Conservation (phyloP, 1,140 invertebrate genomes). For the Eupristina koningsbergeri region DNA sequence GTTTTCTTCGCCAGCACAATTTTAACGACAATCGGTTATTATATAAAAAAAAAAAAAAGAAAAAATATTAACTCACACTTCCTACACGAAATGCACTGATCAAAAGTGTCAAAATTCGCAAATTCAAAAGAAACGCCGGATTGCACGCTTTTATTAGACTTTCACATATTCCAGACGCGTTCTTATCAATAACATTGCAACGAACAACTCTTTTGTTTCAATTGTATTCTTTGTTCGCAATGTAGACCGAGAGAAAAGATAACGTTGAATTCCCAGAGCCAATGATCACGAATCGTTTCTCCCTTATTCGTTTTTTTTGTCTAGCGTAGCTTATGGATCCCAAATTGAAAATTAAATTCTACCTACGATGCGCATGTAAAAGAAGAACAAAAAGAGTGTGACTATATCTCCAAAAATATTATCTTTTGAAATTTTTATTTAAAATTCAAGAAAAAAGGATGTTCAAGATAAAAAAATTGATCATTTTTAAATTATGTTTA, state of each 20-base stretch:
- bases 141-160: background rate
- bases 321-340: no score
- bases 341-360: no score
- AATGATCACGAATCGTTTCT: background rate
- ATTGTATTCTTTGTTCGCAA: constrained; percentile 8
- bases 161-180: background rate
- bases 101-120: background rate
- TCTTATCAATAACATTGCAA: constrained; percentile 20
- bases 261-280: background rate
- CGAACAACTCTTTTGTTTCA: constrained; percentile 20
- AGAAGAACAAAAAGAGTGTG: no score
- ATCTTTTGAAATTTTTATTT: no score
- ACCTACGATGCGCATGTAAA: no score
- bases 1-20: constrained; percentile 90
- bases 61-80: no score
- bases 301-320: background rate
- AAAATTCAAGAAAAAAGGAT: no score
- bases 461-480: no score
- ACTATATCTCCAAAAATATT: no score
- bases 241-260: background rate
- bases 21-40: constrained; percentile 84
- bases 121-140: background rate
- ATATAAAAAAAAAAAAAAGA: background rate
- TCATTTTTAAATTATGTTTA: no score
- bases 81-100: background rate